A percentile compares a stretch with the other conserved stretches of the same genome.
These are phyloP conservation scores for Archips crataeganus DNA, from an alignment of 2,888 invertebrate species.

Conservation along the genomic window DNA sequence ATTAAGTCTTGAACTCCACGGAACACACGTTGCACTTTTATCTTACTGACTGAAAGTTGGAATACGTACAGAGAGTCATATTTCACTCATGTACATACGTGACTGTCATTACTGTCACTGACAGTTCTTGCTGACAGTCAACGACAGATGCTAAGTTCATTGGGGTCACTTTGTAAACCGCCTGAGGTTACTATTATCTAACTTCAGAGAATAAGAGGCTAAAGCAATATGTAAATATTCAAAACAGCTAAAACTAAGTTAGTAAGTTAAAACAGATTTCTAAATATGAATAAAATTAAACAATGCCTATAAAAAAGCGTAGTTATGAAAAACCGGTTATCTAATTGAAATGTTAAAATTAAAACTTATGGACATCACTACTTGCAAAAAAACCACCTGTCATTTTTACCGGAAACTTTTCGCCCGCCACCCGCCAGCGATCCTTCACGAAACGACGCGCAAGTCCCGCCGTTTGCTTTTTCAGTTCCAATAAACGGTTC, in stretches of 20 bases:
- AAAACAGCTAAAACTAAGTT: neutral
- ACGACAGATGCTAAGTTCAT: neutral
- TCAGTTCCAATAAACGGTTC: constrained; percentile 33
- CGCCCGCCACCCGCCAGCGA: constrained; percentile 58
- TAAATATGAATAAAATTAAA: neutral
- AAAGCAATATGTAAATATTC: neutral
- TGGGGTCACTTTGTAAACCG: neutral
- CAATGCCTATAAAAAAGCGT: neutral
- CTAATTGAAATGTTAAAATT: neutral
- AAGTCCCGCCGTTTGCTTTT: constrained; percentile 50
- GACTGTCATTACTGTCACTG: neutral
- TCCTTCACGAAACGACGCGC: constrained; percentile 50
- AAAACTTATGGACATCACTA: constrained; percentile 46
- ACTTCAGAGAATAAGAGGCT: neutral
- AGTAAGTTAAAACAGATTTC: neutral
- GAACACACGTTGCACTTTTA: constrained; percentile 32
- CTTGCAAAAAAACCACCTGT: constrained; percentile 71
- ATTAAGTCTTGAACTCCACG: neutral
- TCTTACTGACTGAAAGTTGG: neutral
- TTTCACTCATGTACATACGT: neutral
- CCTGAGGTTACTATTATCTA: neutral
- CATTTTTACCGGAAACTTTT: constrained; percentile 77
- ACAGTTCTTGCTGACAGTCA: too few species aligned
- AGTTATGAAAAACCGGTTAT: neutral
- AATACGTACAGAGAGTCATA: too few species aligned